phyloP scores from a whole-genome alignment of 1,140 invertebrate genomes.

The Leptonema lineaticorne region DNA sequence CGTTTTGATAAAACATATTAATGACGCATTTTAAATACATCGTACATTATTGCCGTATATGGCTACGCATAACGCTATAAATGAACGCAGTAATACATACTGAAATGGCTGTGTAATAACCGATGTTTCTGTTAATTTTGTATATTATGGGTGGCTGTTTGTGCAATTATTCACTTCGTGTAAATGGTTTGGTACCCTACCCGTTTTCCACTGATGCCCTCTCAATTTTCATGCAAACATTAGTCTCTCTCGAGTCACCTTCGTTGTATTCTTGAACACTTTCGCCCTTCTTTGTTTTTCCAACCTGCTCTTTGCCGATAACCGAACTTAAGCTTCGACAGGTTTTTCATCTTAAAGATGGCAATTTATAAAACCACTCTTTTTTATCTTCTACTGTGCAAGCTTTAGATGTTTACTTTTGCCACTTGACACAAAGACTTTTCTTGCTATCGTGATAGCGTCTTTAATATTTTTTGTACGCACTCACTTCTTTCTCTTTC shows the following conservation, averaged over 20 bases:
- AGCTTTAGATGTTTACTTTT: slow-evolving; percentile 17
- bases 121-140: no score
- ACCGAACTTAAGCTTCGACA: slow-evolving; percentile 25
- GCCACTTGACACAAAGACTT: slow-evolving; percentile 2
- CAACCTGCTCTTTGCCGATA: slow-evolving; percentile 24
- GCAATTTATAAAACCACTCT: slow-evolving; percentile 25
- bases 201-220: slow-evolving; percentile 11
- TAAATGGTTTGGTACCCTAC: slow-evolving; percentile 12
- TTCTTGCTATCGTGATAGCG: background rate
- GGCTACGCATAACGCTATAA: no score
- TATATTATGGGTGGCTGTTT: slow-evolving; percentile 30
- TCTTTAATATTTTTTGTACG: no score
- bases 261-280: background rate
- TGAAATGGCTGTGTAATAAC: no score
- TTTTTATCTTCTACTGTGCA: slow-evolving; percentile 8
- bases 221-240: slow-evolving; percentile 8
- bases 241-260: slow-evolving; percentile 14
- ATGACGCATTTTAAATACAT: no score
- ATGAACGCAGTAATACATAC: no score
- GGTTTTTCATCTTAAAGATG: slow-evolving; percentile 29
- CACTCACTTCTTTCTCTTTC: no score
- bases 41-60: no score
- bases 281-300: slow-evolving; percentile 21
- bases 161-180: slow-evolving; percentile 29
- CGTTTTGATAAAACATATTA: no score